A percentile compares a stretch with the other conserved stretches of the same genome.
Evolutionary conservation across 2,888 invertebrate species (phyloP).

Genomic region (Caenorhabditis becei): DNA sequence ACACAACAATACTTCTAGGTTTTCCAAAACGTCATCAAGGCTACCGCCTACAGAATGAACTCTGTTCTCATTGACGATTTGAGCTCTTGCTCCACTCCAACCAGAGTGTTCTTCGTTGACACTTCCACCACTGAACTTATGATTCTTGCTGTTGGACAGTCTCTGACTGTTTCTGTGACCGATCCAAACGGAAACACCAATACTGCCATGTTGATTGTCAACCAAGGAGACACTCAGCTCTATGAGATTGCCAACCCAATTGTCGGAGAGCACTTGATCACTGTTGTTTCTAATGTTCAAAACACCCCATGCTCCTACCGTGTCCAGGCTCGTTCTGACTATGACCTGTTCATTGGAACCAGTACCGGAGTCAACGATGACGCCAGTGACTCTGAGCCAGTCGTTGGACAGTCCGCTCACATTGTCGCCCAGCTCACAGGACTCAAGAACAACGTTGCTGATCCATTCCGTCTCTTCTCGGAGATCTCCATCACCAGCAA

Average conservation of each 20-base stretch:
- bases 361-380: conserved; percentile 63
- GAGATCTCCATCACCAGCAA: conserved; percentile 74
- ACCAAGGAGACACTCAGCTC: conserved; percentile 45
- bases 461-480: conserved; percentile 75
- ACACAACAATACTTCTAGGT: conserved; percentile 29
- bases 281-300: conserved; percentile 39
- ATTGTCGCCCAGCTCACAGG: conserved; percentile 75
- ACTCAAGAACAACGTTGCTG: conserved; percentile 63
- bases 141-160: conserved; percentile 71
- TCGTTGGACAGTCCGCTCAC: conserved; percentile 66
- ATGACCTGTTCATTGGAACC: conserved; percentile 71
- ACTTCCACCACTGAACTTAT: conserved; percentile 66
- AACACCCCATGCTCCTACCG: conserved; percentile 70
- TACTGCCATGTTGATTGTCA: conserved; percentile 38
- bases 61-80: conserved; percentile 68
- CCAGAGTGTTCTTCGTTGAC: conserved; percentile 72
- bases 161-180: conserved; percentile 63
- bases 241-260: conserved; percentile 57
- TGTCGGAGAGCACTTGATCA: conserved; percentile 69
- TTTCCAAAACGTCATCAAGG: conserved; percentile 61
- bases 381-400: conserved; percentile 63
- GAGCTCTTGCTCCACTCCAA: conserved; percentile 45
- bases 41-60: conserved; percentile 70
- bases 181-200: conserved; percentile 69
- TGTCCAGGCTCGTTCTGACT: conserved; percentile 71